Conservation (phyloP, 1,140 invertebrate genomes). For the Scaptomyza montana region DNA sequence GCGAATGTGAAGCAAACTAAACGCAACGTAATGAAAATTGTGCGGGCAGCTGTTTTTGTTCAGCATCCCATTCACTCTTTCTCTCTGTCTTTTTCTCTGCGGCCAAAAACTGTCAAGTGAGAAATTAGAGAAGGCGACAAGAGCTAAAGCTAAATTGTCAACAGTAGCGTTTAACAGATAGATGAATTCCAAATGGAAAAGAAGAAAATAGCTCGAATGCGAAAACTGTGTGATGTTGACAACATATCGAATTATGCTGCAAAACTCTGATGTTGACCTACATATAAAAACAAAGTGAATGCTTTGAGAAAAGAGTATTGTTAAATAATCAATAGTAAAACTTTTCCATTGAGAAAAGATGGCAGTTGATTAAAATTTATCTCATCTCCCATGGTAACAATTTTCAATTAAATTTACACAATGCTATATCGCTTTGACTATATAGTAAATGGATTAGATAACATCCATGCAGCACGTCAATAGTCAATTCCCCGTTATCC, state of each 20-base stretch:
- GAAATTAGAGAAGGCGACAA: slow-evolving; percentile 46
- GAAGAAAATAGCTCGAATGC: slow-evolving; percentile 1
- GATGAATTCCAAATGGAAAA: slow-evolving; percentile 21
- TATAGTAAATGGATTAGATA: too few species aligned
- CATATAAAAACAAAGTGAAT: background rate
- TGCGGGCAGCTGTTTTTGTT: slow-evolving; percentile 26
- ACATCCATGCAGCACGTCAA: too few species aligned
- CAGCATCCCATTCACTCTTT: background rate
- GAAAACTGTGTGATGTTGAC: background rate
- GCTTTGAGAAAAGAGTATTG: too few species aligned
- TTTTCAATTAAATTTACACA: too few species aligned
- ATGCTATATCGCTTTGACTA: too few species aligned
- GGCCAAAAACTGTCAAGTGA: slow-evolving; percentile 43
- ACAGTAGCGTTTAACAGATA: slow-evolving; percentile 42
- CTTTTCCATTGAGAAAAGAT: too few species aligned
- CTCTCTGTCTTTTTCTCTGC: background rate
- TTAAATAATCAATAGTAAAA: too few species aligned
- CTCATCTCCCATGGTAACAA: too few species aligned
- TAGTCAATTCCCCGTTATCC: background rate
- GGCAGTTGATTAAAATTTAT: too few species aligned
- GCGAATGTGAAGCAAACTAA: slow-evolving; percentile 32
- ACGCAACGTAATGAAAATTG: slow-evolving; percentile 55
- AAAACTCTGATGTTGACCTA: slow-evolving; percentile 21
- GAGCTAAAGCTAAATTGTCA: slow-evolving; percentile 45
- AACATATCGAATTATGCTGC: slow-evolving; percentile 35